Percentiles rank a stretch among this genome's conserved stretches.
phyloP scores from a whole-genome alignment of 2,888 invertebrate species.

The Chrysolina oricalcia region DNA sequence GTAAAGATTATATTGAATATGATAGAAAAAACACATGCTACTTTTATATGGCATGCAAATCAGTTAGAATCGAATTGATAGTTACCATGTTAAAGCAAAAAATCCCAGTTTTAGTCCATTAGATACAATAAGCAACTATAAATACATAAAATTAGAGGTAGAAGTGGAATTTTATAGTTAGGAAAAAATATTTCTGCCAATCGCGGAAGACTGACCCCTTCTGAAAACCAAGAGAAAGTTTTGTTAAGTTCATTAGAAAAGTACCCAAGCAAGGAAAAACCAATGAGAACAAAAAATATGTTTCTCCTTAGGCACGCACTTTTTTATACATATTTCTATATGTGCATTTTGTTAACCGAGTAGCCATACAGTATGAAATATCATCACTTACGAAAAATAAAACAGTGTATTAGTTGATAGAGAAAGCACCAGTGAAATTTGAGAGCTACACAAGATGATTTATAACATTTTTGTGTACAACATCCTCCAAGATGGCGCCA shows the following conservation, averaged over 20 bases:
- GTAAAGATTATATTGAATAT: too few relatives aligned
- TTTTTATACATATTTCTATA: too few relatives aligned
- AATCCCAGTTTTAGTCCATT: slow-evolving; percentile 34
- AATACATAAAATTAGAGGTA: slow-evolving; percentile 28
- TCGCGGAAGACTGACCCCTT: slow-evolving; percentile 60
- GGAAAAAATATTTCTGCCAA: slow-evolving; percentile 63
- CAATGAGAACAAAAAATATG: background rate
- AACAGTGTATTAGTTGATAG: too few relatives aligned
- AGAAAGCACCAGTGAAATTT: too few relatives aligned
- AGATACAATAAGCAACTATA: slow-evolving; percentile 32
- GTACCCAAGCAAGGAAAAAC: slow-evolving; percentile 16
- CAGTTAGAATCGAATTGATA: slow-evolving; percentile 32
- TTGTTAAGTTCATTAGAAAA: slow-evolving; percentile 20
- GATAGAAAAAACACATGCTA: background rate
- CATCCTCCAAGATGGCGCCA: too few relatives aligned
- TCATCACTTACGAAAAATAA: too few relatives aligned
- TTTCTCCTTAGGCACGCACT: too few relatives aligned
- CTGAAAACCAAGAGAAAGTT: slow-evolving; percentile 63
- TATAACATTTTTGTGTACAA: too few relatives aligned
- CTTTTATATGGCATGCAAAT: background rate
- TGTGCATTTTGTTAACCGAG: too few relatives aligned
- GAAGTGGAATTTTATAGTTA: slow-evolving; percentile 49
- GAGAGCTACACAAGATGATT: too few relatives aligned
- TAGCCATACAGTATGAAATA: too few relatives aligned
- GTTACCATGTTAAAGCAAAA: slow-evolving; percentile 39